Percentiles rank a stretch among this genome's conserved stretches.
Conservation (phyloP, 2,113 vertebrate genomes). For the Deroptyus accipitrinus region DNA sequence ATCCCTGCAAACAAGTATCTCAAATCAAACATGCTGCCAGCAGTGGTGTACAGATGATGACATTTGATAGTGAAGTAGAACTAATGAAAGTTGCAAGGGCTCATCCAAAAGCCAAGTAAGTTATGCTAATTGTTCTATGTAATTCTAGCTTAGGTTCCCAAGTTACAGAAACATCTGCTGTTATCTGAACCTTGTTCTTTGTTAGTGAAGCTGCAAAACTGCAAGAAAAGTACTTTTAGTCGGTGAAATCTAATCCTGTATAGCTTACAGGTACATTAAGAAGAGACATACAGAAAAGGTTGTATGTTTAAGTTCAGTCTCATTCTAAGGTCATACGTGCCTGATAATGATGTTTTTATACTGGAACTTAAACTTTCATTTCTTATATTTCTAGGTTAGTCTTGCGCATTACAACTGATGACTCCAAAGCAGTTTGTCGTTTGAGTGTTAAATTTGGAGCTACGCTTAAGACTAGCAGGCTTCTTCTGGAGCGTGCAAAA, state of each 20-base stretch:
- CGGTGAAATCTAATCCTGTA: background rate
- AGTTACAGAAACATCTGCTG: background rate
- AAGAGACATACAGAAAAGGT: background rate
- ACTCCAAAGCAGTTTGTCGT: conserved; percentile 93
- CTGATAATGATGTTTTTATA: background rate
- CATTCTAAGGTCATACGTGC: background rate
- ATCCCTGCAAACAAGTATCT: conserved; percentile 97
- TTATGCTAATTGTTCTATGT: background rate
- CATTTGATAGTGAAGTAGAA: conserved; percentile 96
- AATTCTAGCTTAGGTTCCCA: background rate
- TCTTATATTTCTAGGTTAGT: conserved; percentile 79
- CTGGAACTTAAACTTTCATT: background rate
- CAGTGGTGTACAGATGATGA: conserved; percentile 97
- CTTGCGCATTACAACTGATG: conserved; percentile 94
- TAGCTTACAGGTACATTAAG: background rate
- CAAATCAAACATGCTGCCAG: conserved; percentile 96
- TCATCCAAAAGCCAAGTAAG: conserved; percentile 95
- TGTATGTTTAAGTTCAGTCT: background rate
- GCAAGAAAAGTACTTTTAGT: background rate
- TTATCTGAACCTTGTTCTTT: background rate
- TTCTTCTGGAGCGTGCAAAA: conserved; percentile 89
- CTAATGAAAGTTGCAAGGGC: conserved; percentile 92
- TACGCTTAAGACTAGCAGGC: conserved; percentile 86
- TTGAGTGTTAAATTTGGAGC: conserved; percentile 97
- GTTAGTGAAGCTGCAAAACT: background rate